Conservation (phyloP, 2,113 vertebrate genomes). For the Athene noctua region DNA sequence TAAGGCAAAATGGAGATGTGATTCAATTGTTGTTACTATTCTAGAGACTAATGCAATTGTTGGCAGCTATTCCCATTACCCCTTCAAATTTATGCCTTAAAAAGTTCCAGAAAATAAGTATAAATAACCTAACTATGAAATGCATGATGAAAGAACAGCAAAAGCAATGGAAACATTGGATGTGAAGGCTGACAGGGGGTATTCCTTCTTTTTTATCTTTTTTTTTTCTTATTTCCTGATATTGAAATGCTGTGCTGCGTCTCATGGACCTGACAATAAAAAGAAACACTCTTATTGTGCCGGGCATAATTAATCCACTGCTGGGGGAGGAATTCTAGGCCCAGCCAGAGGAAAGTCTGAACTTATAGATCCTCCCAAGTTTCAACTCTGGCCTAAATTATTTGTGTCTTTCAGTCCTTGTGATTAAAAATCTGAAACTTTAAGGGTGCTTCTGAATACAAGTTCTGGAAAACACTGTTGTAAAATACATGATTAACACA, state of each 20-base stretch:
- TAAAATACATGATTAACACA: not conserved
- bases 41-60: not conserved
- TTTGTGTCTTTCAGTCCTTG: not conserved
- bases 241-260: not conserved
- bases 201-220: not conserved
- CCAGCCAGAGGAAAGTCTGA: not conserved
- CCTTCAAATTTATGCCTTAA: not conserved
- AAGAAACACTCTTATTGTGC: not conserved
- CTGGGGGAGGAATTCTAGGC: not conserved
- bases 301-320: not conserved
- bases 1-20: not conserved
- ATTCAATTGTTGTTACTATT: not conserved
- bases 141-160: not conserved
- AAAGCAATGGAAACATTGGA: not conserved
- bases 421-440: not conserved
- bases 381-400: not conserved
- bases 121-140: not conserved
- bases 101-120: not conserved
- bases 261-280: not conserved
- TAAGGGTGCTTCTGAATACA: not conserved
- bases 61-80: not conserved
- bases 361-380: not conserved
- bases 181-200: not conserved
- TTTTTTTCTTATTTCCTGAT: fast-evolving
- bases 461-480: not conserved